Evolutionary conservation across 2,113 vertebrate species (phyloP).

Genomic region (Platysteira castanea): DNA sequence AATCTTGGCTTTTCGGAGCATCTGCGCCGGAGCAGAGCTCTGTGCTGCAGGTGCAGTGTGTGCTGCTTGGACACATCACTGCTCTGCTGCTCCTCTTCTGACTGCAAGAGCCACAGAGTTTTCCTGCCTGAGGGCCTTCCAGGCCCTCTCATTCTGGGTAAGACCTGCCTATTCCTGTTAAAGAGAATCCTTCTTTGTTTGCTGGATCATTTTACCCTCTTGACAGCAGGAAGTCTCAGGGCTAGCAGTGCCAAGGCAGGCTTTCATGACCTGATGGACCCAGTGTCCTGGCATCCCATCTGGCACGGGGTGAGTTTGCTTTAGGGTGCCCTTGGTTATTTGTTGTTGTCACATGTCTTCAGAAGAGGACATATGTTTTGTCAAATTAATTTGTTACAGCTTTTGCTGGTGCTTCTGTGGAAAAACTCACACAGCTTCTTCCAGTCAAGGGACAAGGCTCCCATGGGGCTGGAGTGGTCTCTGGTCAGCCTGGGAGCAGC

Average conservation of each 20-base stretch:
- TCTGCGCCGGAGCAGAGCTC: background rate
- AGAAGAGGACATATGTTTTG: background rate
- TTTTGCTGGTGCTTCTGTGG: background rate
- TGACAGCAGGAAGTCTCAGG: background rate
- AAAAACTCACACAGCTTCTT: background rate
- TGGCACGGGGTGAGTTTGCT: background rate
- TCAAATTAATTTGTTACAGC: background rate
- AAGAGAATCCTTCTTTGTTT: background rate
- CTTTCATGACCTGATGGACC: background rate
- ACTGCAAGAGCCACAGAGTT: too few species aligned
- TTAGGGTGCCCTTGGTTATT: background rate
- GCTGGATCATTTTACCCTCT: background rate
- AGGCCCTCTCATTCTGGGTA: background rate
- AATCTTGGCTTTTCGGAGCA: background rate
- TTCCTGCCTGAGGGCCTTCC: background rate
- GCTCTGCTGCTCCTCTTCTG: background rate
- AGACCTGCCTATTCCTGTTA: background rate
- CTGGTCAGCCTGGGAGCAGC: background rate
- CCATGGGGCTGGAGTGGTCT: fast-evolving
- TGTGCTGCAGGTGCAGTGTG: background rate
- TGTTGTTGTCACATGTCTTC: background rate
- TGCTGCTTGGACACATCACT: background rate
- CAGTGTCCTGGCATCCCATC: background rate
- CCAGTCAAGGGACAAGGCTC: background rate
- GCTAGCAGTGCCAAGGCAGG: background rate